Conservation (phyloP, 2,113 vertebrate genomes). For the Melospiza melodia region DNA sequence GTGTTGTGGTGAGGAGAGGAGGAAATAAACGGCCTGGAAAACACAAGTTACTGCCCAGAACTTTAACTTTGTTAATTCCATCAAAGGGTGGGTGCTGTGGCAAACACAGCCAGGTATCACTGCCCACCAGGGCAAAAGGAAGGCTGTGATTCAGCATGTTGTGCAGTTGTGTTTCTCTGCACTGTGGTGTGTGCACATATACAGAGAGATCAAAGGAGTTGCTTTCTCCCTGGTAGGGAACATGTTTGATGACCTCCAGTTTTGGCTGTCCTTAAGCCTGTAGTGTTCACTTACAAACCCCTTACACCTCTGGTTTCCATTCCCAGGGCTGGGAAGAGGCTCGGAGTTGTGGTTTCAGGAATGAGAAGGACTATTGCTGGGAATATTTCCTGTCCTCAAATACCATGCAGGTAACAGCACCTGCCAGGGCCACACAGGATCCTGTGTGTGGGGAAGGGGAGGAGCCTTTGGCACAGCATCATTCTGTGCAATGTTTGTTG, state of each 20-base stretch:
- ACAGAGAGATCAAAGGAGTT: not conserved
- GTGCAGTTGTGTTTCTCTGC: not conserved
- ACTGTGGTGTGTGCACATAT: not conserved
- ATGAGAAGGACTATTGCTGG: slow-evolving; percentile 94
- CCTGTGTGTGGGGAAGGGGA: not conserved
- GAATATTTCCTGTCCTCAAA: slow-evolving; percentile 95
- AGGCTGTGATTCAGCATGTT: not conserved
- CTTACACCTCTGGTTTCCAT: not conserved
- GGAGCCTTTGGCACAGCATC: not conserved
- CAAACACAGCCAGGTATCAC: not conserved
- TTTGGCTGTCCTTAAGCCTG: not conserved
- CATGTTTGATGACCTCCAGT: not conserved
- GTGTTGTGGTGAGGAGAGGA: not conserved
- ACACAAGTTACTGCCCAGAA: not conserved
- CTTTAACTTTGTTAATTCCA: not conserved
- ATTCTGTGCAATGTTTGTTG: not conserved
- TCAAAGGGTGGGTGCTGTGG: not conserved
- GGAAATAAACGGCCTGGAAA: not conserved
- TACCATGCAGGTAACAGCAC: slow-evolving; percentile 88
- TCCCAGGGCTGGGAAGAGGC: slow-evolving; percentile 93
- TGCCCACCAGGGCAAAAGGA: not conserved
- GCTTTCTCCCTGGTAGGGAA: not conserved
- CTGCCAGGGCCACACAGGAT: not conserved
- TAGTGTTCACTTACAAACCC: fast-evolving
- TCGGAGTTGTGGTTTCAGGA: slow-evolving; percentile 81